Base-by-base conservation (phyloP, 1,140 invertebrate species). In the Aethina tumida region DNA sequence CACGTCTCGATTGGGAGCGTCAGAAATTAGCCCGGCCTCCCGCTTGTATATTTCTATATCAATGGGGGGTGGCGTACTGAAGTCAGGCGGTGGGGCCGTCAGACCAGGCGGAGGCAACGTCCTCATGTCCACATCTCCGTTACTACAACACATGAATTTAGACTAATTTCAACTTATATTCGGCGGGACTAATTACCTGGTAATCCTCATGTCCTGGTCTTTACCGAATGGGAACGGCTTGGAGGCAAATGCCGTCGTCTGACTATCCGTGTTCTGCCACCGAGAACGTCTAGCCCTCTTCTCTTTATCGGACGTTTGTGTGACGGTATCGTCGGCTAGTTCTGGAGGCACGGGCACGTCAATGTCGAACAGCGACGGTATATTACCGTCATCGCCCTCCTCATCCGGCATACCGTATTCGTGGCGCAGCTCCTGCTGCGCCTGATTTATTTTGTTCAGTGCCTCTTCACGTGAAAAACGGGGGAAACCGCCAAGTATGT, bases 401-500 rank as follows among this genome's bases (percentile, higher is more conserved):
- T 48, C 43, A 5, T 48, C 32, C 13, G 26, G 26, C 12, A 20
- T 32, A 14, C 50, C 50, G 52, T 58, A 73, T 49, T 75, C 65
- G 47, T 74, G 70, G 24, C 72, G 66, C 37, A 81, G 56, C 55
- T 72, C 73, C 48, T 72, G 69, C 52, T 83, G 78, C 4, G 77
- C 77, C 12, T 73, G 72, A 49, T 74, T 75, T 47, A 85, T 77
- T 71, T 81, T 78, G 41, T 70, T 67, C 30, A 78, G 55, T 0
- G 84, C 84, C 43, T 77, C 73, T 50, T 87, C 78, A 45, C 85
- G 70, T 53, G 75, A 80, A 43, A 89, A 63, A 42, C 87, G 66
- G 26, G 85, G 85, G 52, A 89, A 90, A 56, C 89, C 84, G 4
- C 86, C 86, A 10, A 90, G 68, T 49, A 91, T 89, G 62, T 90